These are phyloP conservation scores for Isotomurus palustris DNA, from an alignment of 2,888 invertebrate genomes.

Conservation along the genomic window DNA sequence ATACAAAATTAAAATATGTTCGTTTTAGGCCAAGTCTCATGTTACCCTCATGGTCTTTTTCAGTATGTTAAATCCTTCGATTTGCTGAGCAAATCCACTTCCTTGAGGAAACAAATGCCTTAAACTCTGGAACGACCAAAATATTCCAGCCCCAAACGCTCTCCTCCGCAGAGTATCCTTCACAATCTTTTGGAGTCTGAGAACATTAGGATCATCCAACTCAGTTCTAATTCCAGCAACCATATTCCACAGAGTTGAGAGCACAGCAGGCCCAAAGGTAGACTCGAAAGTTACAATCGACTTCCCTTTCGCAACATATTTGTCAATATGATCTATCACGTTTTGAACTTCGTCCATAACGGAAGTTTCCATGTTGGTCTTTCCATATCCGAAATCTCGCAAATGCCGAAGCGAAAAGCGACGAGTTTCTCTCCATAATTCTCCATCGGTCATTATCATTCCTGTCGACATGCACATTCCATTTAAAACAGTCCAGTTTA, in stretches of 20 bases:
- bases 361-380: conserved; percentile 31
- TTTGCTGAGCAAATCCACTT: conserved; percentile 30
- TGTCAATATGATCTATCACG: conserved; percentile 15
- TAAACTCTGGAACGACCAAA: conserved; percentile 32
- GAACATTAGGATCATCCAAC: conserved; percentile 23
- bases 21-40: too few species aligned
- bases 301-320: conserved; percentile 4
- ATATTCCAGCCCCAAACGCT: conserved; percentile 27
- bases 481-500: conserved; percentile 2
- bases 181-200: conserved; percentile 20
- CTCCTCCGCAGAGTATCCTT: conserved; percentile 22
- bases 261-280: conserved; percentile 33
- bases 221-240: conserved; percentile 27
- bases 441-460: conserved; percentile 32
- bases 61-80: conserved; percentile 24
- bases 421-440: conserved; percentile 33
- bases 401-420: conserved; percentile 30
- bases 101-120: conserved; percentile 24
- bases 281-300: conserved; percentile 24
- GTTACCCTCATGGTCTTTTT: conserved; percentile 31
- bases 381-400: conserved; percentile 34
- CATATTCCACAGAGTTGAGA: conserved; percentile 33
- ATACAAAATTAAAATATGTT: neutral
- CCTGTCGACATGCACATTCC: conserved; percentile 9
- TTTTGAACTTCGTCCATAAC: conserved; percentile 27